phyloP scores from a whole-genome alignment of 2,113 vertebrate species.

The Vimba vimba region DNA sequence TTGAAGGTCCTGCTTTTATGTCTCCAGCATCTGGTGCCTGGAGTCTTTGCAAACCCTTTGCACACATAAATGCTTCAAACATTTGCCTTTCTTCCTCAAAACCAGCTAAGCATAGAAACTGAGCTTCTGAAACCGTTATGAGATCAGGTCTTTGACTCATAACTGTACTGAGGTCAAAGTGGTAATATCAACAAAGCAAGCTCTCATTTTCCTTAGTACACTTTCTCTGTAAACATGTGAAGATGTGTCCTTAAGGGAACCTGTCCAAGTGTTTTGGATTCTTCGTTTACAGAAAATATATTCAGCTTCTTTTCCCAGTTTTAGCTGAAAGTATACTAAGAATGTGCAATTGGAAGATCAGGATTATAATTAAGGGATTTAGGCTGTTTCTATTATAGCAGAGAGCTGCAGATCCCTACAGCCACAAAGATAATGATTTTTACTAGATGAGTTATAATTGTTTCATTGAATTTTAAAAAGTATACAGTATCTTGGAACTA shows the following conservation, averaged over 20 bases:
- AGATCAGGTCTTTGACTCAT: not conserved
- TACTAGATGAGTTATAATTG: not conserved
- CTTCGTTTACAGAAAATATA: not conserved
- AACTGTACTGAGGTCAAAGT: not conserved
- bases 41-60: slow-evolving; percentile 32
- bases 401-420: not conserved
- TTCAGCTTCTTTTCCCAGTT: not conserved
- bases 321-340: not conserved
- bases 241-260: slow-evolving; percentile 12
- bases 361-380: slow-evolving; percentile 15
- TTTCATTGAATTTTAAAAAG: not conserved
- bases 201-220: not conserved
- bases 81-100: slow-evolving; percentile 3
- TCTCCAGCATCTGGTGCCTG: slow-evolving; percentile 32
- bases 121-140: not conserved
- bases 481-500: slow-evolving; percentile 16
- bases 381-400: not conserved
- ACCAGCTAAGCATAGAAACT: not conserved
- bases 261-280: not conserved
- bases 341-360: not conserved
- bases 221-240: too few relatives aligned
- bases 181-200: not conserved
- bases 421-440: not conserved
- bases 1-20: slow-evolving; percentile 48
- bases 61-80: slow-evolving; percentile 4